Evolutionary conservation across 2,888 invertebrate genomes (phyloP).

Genomic region (Ophion obscuratus): DNA sequence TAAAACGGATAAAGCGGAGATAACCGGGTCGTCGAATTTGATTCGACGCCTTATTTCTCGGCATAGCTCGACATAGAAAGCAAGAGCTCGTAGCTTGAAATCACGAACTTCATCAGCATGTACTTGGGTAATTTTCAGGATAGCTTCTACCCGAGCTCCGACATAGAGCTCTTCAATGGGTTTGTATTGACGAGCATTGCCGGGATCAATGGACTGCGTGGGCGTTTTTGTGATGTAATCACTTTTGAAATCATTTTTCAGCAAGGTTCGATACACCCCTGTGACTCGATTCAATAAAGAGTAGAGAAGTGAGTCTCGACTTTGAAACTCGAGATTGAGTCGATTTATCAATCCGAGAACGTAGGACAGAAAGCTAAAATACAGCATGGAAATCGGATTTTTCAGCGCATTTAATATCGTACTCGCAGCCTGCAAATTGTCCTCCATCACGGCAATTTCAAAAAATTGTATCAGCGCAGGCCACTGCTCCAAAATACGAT

Average conservation of each 20-base stretch:
- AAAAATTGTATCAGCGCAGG: slow-evolving; percentile 22
- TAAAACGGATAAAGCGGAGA: background rate
- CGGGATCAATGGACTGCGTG: too few relatives aligned
- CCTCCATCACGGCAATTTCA: background rate
- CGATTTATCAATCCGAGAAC: slow-evolving; percentile 12
- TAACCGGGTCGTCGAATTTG: slow-evolving; percentile 12
- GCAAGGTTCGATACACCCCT: background rate
- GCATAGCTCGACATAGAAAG: slow-evolving; percentile 18
- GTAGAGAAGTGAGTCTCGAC: background rate
- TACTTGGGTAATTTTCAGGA: background rate
- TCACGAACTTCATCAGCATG: background rate
- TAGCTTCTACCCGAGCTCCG: slow-evolving; percentile 9
- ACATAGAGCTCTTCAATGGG: slow-evolving; percentile 8
- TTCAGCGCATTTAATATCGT: slow-evolving; percentile 16
- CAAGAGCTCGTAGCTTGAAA: slow-evolving; percentile 6
- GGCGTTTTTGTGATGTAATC: too few relatives aligned
- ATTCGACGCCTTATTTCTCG: slow-evolving; percentile 11
- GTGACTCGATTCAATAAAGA: slow-evolving; percentile 19
- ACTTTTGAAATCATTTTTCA: slow-evolving; percentile 9
- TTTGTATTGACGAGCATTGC: slow-evolving; percentile 9
- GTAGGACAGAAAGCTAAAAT: slow-evolving; percentile 21
- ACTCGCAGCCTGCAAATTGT: slow-evolving; percentile 28
- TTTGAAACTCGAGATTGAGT: slow-evolving; percentile 12
- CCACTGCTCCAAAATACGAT: slow-evolving; percentile 45
- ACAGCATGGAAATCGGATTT: slow-evolving; percentile 23